These are phyloP conservation scores for Lacanobia wlatinum DNA, from an alignment of 2,888 invertebrate species.

Conservation along the genomic window DNA sequence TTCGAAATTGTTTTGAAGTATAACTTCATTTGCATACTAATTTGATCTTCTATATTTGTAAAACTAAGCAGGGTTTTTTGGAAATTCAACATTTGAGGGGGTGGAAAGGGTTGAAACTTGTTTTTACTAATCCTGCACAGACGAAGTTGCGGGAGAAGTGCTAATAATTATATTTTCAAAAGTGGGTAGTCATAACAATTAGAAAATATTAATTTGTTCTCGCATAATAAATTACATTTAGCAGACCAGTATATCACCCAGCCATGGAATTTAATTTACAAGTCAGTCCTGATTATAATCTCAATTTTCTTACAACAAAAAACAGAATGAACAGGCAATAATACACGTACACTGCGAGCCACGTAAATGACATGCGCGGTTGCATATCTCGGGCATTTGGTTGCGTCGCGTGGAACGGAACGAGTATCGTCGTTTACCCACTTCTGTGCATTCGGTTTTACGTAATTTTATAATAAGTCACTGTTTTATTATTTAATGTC, in stretches of 20 bases:
- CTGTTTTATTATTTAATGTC: slow-evolving; percentile 55
- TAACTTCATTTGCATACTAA: background rate
- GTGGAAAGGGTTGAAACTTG: no score
- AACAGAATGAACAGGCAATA: slow-evolving; percentile 40
- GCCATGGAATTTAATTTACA: slow-evolving; percentile 40
- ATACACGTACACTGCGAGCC: slow-evolving; percentile 43
- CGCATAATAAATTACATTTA: background rate
- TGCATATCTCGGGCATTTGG: slow-evolving; percentile 70
- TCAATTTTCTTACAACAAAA: slow-evolving; percentile 28
- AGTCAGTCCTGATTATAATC: slow-evolving; percentile 44
- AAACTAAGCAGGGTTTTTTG: no score
- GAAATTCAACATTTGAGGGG: no score
- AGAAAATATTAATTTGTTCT: slow-evolving; percentile 6
- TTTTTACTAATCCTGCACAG: no score
- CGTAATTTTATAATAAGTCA: slow-evolving; percentile 64
- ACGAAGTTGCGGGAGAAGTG: no score
- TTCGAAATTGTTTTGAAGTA: background rate
- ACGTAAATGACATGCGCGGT: slow-evolving; percentile 66
- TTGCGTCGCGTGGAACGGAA: slow-evolving; percentile 71
- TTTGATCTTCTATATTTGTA: background rate
- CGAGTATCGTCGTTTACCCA: slow-evolving; percentile 61
- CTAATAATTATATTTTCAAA: background rate
- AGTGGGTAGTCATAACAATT: background rate
- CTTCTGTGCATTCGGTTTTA: slow-evolving; percentile 67
- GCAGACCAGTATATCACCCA: slow-evolving; percentile 18